A percentile compares a stretch with the other conserved stretches of the same genome.
phyloP scores from a whole-genome alignment of 53 echinoderm and acorn worm species.

The Paelopatides confundens region DNA sequence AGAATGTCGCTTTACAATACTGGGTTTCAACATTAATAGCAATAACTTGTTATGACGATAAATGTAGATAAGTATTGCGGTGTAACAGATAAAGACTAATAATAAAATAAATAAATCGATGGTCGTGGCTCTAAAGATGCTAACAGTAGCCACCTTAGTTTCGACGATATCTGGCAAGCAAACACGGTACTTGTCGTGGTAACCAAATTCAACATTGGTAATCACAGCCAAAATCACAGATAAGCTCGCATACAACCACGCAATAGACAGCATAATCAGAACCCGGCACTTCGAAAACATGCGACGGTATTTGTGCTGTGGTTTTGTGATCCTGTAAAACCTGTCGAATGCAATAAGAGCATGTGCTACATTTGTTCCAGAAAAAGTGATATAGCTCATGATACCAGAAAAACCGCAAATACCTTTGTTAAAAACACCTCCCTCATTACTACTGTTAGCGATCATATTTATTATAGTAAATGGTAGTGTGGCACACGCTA shows the following conservation, averaged over 20 bases:
- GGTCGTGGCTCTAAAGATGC: slow-evolving; percentile 24
- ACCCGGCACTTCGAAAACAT: too few relatives aligned
- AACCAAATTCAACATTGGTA: too few relatives aligned
- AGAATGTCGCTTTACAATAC: background rate
- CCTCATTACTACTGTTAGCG: background rate
- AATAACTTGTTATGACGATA: slow-evolving; percentile 56
- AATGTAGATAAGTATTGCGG: slow-evolving; percentile 55
- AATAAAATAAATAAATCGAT: slow-evolving; percentile 21
- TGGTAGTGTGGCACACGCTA: slow-evolving; percentile 55
- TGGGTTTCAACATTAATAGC: slow-evolving; percentile 39
- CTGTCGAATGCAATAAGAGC: too few relatives aligned
- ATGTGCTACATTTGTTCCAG: too few relatives aligned
- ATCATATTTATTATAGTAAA: slow-evolving; percentile 50
- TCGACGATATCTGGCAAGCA: too few relatives aligned
- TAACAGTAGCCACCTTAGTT: background rate
- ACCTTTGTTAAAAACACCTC: background rate
- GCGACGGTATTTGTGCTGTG: too few relatives aligned
- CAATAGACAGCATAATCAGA: too few relatives aligned
- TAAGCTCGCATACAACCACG: too few relatives aligned
- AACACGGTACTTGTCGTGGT: too few relatives aligned
- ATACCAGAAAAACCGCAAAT: background rate
- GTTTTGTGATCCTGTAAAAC: too few relatives aligned
- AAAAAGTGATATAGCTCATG: too few relatives aligned
- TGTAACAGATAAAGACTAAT: slow-evolving; percentile 4
- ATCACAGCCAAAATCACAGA: too few relatives aligned